phyloP scores from a whole-genome alignment of 2,888 invertebrate species.

The Teinopalpus imperialis region DNA sequence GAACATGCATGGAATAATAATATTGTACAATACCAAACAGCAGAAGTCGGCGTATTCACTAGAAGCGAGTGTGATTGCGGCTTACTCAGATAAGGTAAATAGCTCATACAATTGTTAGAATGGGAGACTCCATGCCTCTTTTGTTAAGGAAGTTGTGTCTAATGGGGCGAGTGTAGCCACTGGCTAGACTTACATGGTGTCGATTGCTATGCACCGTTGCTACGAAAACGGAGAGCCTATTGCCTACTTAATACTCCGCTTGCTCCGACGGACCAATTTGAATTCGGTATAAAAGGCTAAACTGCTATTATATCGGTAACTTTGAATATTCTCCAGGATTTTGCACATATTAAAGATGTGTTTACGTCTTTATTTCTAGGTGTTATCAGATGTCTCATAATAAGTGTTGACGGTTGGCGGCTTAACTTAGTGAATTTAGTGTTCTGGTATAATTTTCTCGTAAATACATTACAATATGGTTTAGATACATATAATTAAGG shows the following conservation, averaged over 20 bases:
- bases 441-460: slow-evolving; percentile 21
- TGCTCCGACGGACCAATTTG: slow-evolving; percentile 51
- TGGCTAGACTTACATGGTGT: slow-evolving; percentile 74
- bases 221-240: slow-evolving; percentile 45
- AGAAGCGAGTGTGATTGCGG: slow-evolving; percentile 71
- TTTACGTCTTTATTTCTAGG: slow-evolving; percentile 30
- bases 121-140: slow-evolving; percentile 70
- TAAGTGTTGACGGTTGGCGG: slow-evolving; percentile 18
- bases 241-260: slow-evolving; percentile 45
- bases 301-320: slow-evolving; percentile 39
- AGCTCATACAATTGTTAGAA: slow-evolving; percentile 80
- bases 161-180: slow-evolving; percentile 68
- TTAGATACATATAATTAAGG: slow-evolving; percentile 19
- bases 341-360: slow-evolving; percentile 22
- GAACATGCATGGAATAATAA: too few species aligned
- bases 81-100: slow-evolving; percentile 78
- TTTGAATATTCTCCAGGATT: slow-evolving; percentile 21
- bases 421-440: slow-evolving; percentile 18
- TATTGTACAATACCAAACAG: slow-evolving; percentile 30
- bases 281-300: slow-evolving; percentile 52
- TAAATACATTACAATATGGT: slow-evolving; percentile 18
- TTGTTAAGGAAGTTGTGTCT: slow-evolving; percentile 76
- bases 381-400: slow-evolving; percentile 20
- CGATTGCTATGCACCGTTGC: slow-evolving; percentile 58
- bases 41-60: slow-evolving; percentile 38